Conservation (phyloP, 2,888 invertebrate species). For the Cheilosia pagana region DNA sequence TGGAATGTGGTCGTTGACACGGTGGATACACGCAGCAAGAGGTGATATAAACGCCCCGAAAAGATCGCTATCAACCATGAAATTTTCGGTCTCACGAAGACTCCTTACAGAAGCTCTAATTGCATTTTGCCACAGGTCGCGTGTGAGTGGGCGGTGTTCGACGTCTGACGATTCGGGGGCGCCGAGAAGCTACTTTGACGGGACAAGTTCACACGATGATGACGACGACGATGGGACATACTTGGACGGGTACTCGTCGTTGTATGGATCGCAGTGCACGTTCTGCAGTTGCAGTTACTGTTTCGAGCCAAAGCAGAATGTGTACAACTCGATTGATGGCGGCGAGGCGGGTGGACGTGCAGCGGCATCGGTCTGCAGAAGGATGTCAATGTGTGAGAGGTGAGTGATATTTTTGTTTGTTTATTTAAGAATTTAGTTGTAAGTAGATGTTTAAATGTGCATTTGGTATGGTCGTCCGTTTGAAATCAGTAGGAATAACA, state of each 20-base stretch:
- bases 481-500: too few species aligned
- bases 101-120: constrained; percentile 57
- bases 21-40: constrained; percentile 85
- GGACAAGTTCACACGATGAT: constrained; percentile 69
- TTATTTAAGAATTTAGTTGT: too few species aligned
- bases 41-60: constrained; percentile 79
- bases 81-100: constrained; percentile 43
- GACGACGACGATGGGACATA: constrained; percentile 72
- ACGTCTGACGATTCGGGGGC: constrained; percentile 76
- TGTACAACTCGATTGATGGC: constrained; percentile 80
- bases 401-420: constrained; percentile 76
- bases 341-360: constrained; percentile 9
- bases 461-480: too few species aligned
- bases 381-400: constrained; percentile 80
- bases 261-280: constrained; percentile 86
- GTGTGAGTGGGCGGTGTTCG: constrained; percentile 76
- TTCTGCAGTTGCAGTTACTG: constrained; percentile 87
- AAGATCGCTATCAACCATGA: constrained; percentile 42
- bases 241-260: constrained; percentile 81
- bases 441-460: background rate
- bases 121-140: constrained; percentile 76
- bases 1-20: constrained; percentile 88
- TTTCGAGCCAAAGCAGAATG: constrained; percentile 84
- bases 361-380: constrained; percentile 60
- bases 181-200: constrained; percentile 76